Evolutionary conservation across 2,113 vertebrate genomes (phyloP).

Genomic region (Halichoeres trimaculatus): DNA sequence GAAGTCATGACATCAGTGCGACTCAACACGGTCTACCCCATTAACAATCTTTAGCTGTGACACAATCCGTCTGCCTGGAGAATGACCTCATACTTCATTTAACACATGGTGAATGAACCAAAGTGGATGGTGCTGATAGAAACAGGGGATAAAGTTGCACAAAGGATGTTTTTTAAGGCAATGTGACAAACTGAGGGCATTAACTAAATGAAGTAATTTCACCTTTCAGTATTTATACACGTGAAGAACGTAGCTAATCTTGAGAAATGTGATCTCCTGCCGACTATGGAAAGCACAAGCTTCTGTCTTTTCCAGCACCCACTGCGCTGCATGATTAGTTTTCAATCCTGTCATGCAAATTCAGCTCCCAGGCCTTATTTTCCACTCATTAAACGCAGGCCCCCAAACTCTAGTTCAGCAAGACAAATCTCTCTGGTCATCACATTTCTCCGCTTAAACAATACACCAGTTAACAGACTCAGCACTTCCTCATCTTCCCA

Average conservation of each 20-base stretch:
- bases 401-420: conserved; percentile 35
- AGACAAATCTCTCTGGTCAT: conserved; percentile 67
- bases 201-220: conserved; percentile 11
- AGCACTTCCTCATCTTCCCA: conserved; percentile 68
- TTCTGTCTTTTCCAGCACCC: conserved; percentile 62
- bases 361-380: conserved; percentile 72
- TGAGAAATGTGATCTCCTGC: conserved; percentile 33
- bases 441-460: conserved; percentile 78
- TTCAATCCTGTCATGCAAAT: conserved; percentile 74
- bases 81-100: conserved; percentile 61
- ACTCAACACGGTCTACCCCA: conserved; percentile 20
- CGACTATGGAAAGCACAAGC: conserved; percentile 16
- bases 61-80: conserved; percentile 28
- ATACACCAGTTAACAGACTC: conserved; percentile 70
- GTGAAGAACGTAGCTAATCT: conserved; percentile 34
- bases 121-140: conserved; percentile 50
- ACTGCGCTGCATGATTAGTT: conserved; percentile 68
- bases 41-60: conserved; percentile 54
- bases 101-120: conserved; percentile 51
- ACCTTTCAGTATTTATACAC: not conserved
- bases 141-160: conserved; percentile 13
- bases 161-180: conserved; percentile 20
- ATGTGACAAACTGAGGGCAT: conserved; percentile 40
- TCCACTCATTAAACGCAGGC: conserved; percentile 75
- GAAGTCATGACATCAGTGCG: conserved; percentile 48